Evolutionary conservation across 1,140 invertebrate species (phyloP).

Genomic region (Aphelenchoides fujianensis): DNA sequence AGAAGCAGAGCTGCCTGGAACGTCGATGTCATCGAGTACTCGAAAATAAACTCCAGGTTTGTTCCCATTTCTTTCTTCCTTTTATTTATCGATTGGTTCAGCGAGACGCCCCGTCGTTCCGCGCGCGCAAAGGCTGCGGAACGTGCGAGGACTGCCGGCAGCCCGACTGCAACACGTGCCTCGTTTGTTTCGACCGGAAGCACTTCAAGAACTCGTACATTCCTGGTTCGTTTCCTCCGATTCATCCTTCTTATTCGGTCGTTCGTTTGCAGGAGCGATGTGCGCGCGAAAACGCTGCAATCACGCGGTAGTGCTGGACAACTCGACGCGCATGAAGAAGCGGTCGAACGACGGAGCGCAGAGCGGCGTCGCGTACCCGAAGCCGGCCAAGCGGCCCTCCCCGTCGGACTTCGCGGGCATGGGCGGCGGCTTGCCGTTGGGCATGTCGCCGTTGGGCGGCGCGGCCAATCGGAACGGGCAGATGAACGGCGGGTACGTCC

Average conservation of each 20-base stretch:
- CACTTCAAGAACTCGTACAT: conserved; percentile 33
- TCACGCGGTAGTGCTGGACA: conserved; percentile 31
- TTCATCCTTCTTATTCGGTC: no score
- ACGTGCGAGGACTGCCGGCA: conserved; percentile 50
- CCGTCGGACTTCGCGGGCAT: neutral
- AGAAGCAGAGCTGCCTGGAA: conserved; percentile 53
- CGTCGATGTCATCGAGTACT: conserved; percentile 48
- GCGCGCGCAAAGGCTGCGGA: conserved; percentile 48
- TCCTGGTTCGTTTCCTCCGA: no score
- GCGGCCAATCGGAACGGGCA: neutral
- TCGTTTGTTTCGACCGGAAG: conserved; percentile 47
- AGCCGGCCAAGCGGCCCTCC: conserved; percentile 3
- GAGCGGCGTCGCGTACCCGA: neutral
- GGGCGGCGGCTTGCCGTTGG: neutral
- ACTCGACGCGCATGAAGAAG: conserved; percentile 13
- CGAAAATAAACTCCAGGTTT: conserved; percentile 50
- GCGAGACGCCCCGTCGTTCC: conserved; percentile 54
- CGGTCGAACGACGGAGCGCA: neutral
- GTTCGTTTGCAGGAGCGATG: conserved; percentile 52
- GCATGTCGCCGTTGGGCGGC: neutral
- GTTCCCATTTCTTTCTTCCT: neutral
- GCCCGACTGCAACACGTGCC: conserved; percentile 49
- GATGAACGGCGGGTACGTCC: neutral
- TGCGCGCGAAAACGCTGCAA: conserved; percentile 55
- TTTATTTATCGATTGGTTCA: conserved; percentile 7